phyloP scores from a whole-genome alignment of 1,140 invertebrate genomes.

The Drosophila punjabiensis region DNA sequence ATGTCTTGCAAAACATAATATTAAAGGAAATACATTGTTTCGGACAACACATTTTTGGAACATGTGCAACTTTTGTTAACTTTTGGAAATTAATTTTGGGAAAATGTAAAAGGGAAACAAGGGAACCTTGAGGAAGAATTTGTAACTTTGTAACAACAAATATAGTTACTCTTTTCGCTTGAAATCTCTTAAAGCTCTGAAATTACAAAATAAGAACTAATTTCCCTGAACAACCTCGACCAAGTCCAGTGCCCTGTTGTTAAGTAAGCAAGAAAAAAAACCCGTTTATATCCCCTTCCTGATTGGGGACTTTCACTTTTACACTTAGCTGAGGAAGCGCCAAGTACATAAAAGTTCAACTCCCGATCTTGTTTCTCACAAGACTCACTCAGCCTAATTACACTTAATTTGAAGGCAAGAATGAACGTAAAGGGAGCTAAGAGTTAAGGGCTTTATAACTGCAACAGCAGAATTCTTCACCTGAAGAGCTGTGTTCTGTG shows the following conservation, averaged over 20 bases:
- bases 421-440: conserved; percentile 47
- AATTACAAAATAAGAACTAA: conserved; percentile 27
- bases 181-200: conserved; percentile 16
- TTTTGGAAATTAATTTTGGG: background rate
- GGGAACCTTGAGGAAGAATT: background rate
- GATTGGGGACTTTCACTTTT: conserved; percentile 62
- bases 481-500: conserved; percentile 17
- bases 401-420: conserved; percentile 76
- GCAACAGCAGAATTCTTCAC: conserved; percentile 46
- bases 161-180: background rate
- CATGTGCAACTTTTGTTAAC: background rate
- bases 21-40: conserved; percentile 3
- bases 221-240: conserved; percentile 33
- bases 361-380: conserved; percentile 38
- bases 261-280: conserved; percentile 39
- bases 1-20: conserved; percentile 1
- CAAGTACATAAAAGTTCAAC: conserved; percentile 41
- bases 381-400: conserved; percentile 70
- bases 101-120: background rate
- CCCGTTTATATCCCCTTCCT: conserved; percentile 34
- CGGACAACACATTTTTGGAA: background rate
- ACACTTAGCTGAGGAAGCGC: conserved; percentile 39
- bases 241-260: conserved; percentile 8
- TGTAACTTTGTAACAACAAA: background rate
- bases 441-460: conserved; percentile 30